Conservation (phyloP, 37 sponge, comb jelly and placozoan genomes). For the Theonella swinhoei region DNA sequence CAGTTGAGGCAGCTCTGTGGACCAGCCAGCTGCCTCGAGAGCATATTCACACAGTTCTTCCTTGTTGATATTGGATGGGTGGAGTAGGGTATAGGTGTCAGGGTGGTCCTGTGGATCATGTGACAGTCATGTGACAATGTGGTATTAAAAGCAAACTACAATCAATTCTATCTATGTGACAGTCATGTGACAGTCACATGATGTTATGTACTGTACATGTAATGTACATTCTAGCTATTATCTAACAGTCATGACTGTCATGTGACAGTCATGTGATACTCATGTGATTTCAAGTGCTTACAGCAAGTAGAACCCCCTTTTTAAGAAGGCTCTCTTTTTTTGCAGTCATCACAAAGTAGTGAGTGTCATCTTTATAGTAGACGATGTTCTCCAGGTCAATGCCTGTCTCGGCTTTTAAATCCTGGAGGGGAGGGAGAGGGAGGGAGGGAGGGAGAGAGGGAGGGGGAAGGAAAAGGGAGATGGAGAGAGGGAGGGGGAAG, state of each 20-base stretch:
- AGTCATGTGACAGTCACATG: background rate
- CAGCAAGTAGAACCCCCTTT: conserved; percentile 88
- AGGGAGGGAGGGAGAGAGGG: background rate
- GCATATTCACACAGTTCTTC: conserved; percentile 67
- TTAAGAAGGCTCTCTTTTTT: conserved; percentile 91
- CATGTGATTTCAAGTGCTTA: conserved; percentile 18
- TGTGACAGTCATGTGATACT: background rate
- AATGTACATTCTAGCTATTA: background rate
- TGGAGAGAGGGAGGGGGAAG: background rate
- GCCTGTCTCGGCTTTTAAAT: conserved; percentile 81
- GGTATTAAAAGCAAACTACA: background rate
- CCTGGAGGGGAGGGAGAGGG: conserved; percentile 53
- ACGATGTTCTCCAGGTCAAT: conserved; percentile 99
- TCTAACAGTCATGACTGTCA: background rate
- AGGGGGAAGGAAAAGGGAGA: background rate
- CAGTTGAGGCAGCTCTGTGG: conserved; percentile 80
- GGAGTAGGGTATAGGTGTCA: conserved; percentile 70
- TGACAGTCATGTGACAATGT: background rate
- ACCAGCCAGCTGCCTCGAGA: conserved; percentile 84
- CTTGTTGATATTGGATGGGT: conserved; percentile 66
- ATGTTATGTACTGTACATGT: background rate
- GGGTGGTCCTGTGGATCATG: conserved; percentile 55
- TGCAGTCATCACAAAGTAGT: conserved; percentile 99
- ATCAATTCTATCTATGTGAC: background rate
- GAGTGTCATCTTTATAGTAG: conserved; percentile 98